A percentile compares a stretch with the other conserved stretches of the same genome.
Evolutionary conservation across 2,888 invertebrate species (phyloP).

Genomic region (Alcis repandata): DNA sequence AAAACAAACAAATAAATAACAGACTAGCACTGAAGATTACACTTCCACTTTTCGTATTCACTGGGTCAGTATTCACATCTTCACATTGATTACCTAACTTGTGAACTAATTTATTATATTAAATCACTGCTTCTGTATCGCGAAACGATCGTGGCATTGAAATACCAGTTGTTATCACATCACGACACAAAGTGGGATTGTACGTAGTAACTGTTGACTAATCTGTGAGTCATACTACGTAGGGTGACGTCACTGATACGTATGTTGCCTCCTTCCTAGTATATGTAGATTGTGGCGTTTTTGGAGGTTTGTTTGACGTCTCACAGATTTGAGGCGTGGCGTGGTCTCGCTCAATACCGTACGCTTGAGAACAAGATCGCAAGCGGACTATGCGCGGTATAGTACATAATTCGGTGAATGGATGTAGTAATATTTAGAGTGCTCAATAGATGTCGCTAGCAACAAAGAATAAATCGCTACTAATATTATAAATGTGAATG

Average conservation of each 20-base stretch:
- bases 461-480: too few species aligned
- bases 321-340: too few species aligned
- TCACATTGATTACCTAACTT: conserved; percentile 3
- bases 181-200: conserved; percentile 4
- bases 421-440: background rate
- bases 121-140: conserved; percentile 9
- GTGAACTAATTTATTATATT: conserved; percentile 1
- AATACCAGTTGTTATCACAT: conserved; percentile 15
- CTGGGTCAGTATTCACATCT: background rate
- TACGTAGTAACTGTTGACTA: background rate
- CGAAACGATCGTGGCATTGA: conserved; percentile 28
- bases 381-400: background rate
- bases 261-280: background rate
- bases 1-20: background rate
- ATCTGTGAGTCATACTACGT: conserved; percentile 10
- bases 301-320: conserved; percentile 5
- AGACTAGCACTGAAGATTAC: background rate
- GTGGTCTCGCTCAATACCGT: conserved; percentile 3
- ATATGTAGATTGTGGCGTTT: background rate
- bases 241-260: conserved; percentile 7
- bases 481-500: too few species aligned
- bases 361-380: conserved; percentile 6
- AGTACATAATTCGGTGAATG: conserved; percentile 16
- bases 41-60: background rate
- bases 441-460: conserved; percentile 18